phyloP scores from a whole-genome alignment of 2,888 invertebrate genomes.

The Diloba caeruleocephala region DNA sequence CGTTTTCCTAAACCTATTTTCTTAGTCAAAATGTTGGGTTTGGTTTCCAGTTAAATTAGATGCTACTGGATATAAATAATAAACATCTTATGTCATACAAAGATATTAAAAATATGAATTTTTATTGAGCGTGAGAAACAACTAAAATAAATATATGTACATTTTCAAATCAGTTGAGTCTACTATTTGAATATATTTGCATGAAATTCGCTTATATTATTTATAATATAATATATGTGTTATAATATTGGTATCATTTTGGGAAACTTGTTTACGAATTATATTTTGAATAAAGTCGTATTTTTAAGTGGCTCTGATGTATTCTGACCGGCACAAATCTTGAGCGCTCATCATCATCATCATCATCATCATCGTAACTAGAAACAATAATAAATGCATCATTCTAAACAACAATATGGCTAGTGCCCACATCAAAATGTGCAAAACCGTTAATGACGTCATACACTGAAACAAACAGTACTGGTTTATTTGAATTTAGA shows the following conservation, averaged over 20 bases:
- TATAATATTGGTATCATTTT: no score
- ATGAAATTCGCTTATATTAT: conserved; percentile 28
- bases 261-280: conserved; percentile 1
- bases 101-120: not conserved
- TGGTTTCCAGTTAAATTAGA: not conserved
- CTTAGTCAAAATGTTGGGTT: no score
- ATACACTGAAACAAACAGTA: conserved; percentile 54
- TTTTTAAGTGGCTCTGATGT: no score
- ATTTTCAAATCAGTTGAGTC: conserved; percentile 9
- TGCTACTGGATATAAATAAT: not conserved
- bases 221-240: conserved; percentile 18
- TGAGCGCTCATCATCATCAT: no score
- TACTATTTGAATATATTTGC: conserved; percentile 28
- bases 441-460: conserved; percentile 60
- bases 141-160: conserved; percentile 1
- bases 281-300: no score
- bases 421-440: conserved; percentile 35
- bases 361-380: not conserved
- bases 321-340: no score
- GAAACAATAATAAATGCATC: conserved; percentile 33
- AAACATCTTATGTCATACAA: conserved; percentile 1
- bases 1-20: no score
- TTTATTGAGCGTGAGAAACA: conserved; percentile 19
- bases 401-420: conserved; percentile 18
- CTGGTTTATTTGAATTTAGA: conserved; percentile 56